Conservation (phyloP, 2,888 invertebrate genomes). For the Osmoderma eremita region DNA sequence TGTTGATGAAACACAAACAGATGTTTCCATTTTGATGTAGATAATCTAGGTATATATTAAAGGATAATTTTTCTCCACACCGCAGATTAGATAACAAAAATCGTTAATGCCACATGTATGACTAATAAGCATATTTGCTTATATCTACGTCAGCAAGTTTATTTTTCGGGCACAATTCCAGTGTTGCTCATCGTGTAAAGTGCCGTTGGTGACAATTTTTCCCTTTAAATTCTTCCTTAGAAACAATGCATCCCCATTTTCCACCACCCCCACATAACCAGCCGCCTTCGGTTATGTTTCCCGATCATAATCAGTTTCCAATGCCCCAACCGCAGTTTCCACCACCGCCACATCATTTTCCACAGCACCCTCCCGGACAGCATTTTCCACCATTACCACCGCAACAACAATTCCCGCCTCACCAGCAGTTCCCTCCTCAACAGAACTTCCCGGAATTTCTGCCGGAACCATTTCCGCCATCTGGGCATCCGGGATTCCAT, state of each 20-base stretch:
- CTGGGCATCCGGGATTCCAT: not conserved
- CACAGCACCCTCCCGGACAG: not conserved
- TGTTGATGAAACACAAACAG: too few species aligned
- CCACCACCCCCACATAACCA: constrained; percentile 10
- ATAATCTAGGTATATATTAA: too few species aligned
- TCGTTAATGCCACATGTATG: not conserved
- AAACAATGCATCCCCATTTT: constrained; percentile 14
- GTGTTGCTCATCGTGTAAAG: not conserved
- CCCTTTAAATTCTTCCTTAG: not conserved
- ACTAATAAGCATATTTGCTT: not conserved
- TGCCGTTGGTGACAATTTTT: not conserved
- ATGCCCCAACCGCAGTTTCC: constrained; percentile 2
- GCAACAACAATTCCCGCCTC: constrained; percentile 5
- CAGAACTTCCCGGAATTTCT: not conserved
- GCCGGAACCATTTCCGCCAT: constrained; percentile 3
- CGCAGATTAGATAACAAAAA: constrained; percentile 8
- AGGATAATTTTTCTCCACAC: too few species aligned
- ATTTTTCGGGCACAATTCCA: not conserved
- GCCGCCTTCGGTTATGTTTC: constrained; percentile 4
- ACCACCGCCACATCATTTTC: constrained; percentile 17
- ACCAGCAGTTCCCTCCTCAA: too few species aligned
- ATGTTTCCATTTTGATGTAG: too few species aligned
- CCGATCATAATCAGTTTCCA: constrained; percentile 8
- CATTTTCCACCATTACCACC: constrained; percentile 3
- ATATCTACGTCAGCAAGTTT: not conserved